A percentile compares a stretch with the other conserved stretches of the same genome.
These are phyloP conservation scores for Sardina pilchardus DNA, from an alignment of 2,113 vertebrate genomes.

Conservation along the genomic window DNA sequence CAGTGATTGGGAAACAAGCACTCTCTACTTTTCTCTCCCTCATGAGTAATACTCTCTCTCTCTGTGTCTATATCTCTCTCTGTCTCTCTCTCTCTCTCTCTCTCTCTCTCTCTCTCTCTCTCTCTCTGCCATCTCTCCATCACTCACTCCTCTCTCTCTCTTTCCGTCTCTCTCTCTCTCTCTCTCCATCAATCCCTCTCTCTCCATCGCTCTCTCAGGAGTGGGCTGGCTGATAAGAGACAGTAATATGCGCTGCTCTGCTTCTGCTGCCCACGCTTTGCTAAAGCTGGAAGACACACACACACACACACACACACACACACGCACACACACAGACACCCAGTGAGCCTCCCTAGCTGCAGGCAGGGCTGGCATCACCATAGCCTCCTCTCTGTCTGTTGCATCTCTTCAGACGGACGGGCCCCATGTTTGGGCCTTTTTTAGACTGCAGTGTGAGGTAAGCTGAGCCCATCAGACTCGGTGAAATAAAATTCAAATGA, in stretches of 20 bases:
- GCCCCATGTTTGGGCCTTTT: constrained; percentile 5
- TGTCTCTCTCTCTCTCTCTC: not conserved
- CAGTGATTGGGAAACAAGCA: not conserved
- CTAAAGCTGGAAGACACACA: constrained; percentile 34
- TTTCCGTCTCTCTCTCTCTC: not conserved
- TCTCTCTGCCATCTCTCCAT: not conserved
- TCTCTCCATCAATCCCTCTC: constrained; percentile 2
- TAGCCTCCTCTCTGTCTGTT: constrained; percentile 12
- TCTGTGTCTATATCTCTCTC: not conserved
- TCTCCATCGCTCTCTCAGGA: constrained; percentile 20
- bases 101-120: constrained; percentile 20
- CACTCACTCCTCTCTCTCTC: not conserved
- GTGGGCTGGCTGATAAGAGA: constrained; percentile 41
- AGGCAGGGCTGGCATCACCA: constrained; percentile 22
- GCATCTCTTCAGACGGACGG: not conserved
- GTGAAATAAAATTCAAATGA: not conserved
- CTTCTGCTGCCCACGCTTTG: constrained; percentile 30
- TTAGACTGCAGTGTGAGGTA: not conserved
- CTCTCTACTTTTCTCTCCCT: not conserved
- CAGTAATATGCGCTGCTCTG: constrained; percentile 44
- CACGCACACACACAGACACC: constrained; percentile 9
- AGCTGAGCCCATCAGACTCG: not conserved
- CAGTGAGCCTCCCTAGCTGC: constrained; percentile 23
- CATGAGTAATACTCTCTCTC: not conserved
- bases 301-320: constrained; percentile 9